phyloP scores from a whole-genome alignment of 2,797 vertebrate species.

The Takifugu ocellatus region DNA sequence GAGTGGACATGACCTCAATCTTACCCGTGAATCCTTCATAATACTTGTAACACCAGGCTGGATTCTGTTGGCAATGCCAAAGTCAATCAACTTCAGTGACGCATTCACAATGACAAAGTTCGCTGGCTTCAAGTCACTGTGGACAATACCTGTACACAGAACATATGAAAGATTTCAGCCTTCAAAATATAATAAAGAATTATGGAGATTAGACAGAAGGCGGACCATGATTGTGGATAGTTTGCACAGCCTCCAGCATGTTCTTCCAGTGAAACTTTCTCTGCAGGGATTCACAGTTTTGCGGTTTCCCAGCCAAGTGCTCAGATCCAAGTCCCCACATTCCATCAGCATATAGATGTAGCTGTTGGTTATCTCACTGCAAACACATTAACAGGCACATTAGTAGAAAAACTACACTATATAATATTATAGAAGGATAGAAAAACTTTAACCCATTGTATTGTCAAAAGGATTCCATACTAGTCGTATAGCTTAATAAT shows the following conservation, averaged over 20 bases:
- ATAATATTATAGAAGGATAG: too few species aligned
- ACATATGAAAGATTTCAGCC: background rate
- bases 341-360: slow-evolving; percentile 98
- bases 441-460: too few species aligned
- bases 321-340: slow-evolving; percentile 95
- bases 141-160: slow-evolving; percentile 84
- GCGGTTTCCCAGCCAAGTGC: slow-evolving; percentile 93
- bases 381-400: slow-evolving; percentile 20
- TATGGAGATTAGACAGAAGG: background rate
- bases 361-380: slow-evolving; percentile 88
- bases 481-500: slow-evolving; percentile 95
- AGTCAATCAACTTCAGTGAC: slow-evolving; percentile 96
- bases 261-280: slow-evolving; percentile 98
- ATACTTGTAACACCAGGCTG: slow-evolving; percentile 97
- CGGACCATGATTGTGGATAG: slow-evolving; percentile 91
- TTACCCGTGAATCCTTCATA: slow-evolving; percentile 93
- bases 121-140: slow-evolving; percentile 96
- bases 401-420: background rate
- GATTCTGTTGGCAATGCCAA: slow-evolving; percentile 96
- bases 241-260: slow-evolving; percentile 95
- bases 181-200: background rate
- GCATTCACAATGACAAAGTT: slow-evolving; percentile 97
- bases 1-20: background rate
- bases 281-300: slow-evolving; percentile 87
- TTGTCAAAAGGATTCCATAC: slow-evolving; percentile 72